Evolutionary conservation across 2,888 invertebrate species (phyloP).

Genomic region (Tenthredo livida): DNA sequence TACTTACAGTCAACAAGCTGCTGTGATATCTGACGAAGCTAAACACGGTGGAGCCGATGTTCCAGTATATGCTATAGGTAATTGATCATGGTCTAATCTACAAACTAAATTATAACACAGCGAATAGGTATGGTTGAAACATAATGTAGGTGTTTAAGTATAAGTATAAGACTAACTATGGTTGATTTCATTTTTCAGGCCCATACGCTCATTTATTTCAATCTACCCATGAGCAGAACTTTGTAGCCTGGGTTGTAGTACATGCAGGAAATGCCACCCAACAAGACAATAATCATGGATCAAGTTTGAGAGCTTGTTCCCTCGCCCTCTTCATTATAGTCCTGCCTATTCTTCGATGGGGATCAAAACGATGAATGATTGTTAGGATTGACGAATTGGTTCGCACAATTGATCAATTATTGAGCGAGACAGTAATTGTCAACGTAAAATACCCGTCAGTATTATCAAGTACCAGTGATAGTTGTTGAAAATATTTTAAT

Average conservation of each 20-base stretch:
- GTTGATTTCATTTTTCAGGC: slow-evolving; percentile 80
- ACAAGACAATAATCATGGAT: neutral
- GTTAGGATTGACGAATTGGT: neutral
- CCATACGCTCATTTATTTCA: slow-evolving; percentile 94
- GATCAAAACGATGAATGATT: neutral
- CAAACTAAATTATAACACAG: neutral
- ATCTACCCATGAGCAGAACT: slow-evolving; percentile 94
- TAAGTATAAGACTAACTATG: neutral
- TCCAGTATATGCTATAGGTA: slow-evolving; percentile 89
- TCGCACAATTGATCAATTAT: neutral
- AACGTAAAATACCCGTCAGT: neutral
- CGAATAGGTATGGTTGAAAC: too few relatives aligned
- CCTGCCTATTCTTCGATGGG: neutral
- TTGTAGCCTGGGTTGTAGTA: slow-evolving; percentile 91
- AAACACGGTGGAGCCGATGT: slow-evolving; percentile 93
- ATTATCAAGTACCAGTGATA: neutral
- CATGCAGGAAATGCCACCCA: slow-evolving; percentile 86
- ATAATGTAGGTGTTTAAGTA: neutral
- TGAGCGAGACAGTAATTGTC: neutral
- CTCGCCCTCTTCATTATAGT: neutral
- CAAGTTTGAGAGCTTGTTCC: neutral
- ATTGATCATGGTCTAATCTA: slow-evolving; percentile 26
- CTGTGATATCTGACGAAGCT: slow-evolving; percentile 86
- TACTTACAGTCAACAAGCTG: slow-evolving; percentile 87
- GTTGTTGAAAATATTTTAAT: neutral